Percentiles rank a stretch among this genome's conserved stretches.
Conservation (phyloP, 2,797 vertebrate genomes). For the Acanthurus tractus region DNA sequence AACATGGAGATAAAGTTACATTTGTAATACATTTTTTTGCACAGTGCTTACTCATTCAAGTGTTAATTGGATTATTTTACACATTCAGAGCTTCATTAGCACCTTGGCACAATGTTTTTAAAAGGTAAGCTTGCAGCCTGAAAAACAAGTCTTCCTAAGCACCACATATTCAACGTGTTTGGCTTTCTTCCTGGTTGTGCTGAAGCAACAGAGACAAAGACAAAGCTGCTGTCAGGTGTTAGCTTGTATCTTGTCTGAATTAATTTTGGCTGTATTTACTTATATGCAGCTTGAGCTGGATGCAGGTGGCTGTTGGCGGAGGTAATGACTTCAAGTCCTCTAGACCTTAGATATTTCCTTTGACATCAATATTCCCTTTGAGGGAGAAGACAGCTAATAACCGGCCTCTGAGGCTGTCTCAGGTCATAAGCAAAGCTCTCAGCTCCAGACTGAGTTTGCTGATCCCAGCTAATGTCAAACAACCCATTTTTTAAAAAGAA, state of each 20-base stretch:
- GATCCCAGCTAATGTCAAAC: constrained; percentile 36
- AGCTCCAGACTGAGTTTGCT: constrained; percentile 28
- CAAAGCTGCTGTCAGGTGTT: constrained; percentile 59
- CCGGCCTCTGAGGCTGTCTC: constrained; percentile 31
- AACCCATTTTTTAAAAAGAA: constrained; percentile 21
- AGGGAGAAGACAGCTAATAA: constrained; percentile 37
- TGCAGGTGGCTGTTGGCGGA: constrained; percentile 34
- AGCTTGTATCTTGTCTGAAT: constrained; percentile 42
- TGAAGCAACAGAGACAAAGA: constrained; percentile 43
- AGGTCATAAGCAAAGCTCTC: constrained; percentile 41
- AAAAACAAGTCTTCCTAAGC: constrained; percentile 28
- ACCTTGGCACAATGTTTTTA: constrained; percentile 7
- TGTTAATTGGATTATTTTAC: constrained; percentile 43
- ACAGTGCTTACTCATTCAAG: neutral
- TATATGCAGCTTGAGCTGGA: constrained; percentile 40
- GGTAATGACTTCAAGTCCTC: constrained; percentile 19
- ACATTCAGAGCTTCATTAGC: constrained; percentile 17
- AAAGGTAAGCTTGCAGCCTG: neutral
- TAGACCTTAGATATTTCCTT: constrained; percentile 37
- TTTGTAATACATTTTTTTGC: constrained; percentile 9
- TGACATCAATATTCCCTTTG: constrained; percentile 57
- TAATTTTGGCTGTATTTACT: constrained; percentile 53
- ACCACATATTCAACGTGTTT: constrained; percentile 41
- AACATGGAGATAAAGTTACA: constrained; percentile 6
- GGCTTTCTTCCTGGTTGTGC: constrained; percentile 24